Evolutionary conservation across 2,888 invertebrate genomes (phyloP), one percentile per base, ranked within the genome.

Genomic region (Calameuta idolon): DNA sequence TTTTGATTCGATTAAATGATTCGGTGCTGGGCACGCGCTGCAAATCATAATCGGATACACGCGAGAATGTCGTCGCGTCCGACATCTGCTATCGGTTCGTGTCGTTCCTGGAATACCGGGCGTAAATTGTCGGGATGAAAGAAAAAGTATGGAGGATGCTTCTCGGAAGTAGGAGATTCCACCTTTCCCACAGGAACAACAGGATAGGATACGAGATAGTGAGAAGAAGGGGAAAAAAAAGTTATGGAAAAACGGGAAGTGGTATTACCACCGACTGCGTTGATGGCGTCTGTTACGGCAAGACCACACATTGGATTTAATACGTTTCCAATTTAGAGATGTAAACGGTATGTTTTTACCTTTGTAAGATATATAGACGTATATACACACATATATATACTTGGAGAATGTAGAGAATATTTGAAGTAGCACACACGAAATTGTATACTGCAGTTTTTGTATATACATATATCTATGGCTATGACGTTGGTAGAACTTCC

Each of bases 61-160:
- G 80, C 79, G 85, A 84, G 31, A 85, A 86, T 84, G 86, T 77
- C 80, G 76, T 77, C 78, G 78, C 82, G 77, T 84, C 82, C 76
- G 82, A 82, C 86, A 86, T 85, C 84, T 85, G 86, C 81, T 82
- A 80, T 71, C 75, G 79, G 79, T 34, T 69, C 85, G 83, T 85
- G 85, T 85, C 86, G 81, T 82, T 80, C 78, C 81, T 82, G 81
- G 84, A 85, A 86, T 85, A 78, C 82, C 84, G 75, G 74, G 76
- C 74, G 55, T 55, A 55, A 55, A 55, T 55, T 55, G 55, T 55
- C 9, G 55, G 55, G 55, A 55, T 55, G 55, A 55, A 55, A 55
- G 55, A 55, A 55, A 55, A 55, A 55, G 55, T 55, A 55, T 55
- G 55, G 55, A 55, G 23, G 23, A 55, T 55, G 55, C 55, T 55